phyloP scores from a whole-genome alignment of 2,113 vertebrate species.

The Oryzias celebensis region DNA sequence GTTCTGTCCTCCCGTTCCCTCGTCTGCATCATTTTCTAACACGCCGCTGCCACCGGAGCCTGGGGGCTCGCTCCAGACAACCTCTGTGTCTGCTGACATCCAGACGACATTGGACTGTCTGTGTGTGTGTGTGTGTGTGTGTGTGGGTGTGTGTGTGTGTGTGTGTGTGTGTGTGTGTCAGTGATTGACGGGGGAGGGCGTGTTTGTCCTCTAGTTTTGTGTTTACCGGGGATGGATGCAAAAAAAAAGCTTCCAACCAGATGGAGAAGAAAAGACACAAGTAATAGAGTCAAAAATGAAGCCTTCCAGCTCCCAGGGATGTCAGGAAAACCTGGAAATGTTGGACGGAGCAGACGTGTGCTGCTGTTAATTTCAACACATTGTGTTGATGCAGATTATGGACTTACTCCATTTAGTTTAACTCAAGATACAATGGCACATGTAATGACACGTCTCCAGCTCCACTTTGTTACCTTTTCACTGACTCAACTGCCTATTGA shows the following conservation, averaged over 20 bases:
- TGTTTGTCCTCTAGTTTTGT: neutral
- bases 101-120: constrained; percentile 54
- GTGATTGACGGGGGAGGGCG: neutral
- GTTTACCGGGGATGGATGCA: neutral
- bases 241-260: neutral
- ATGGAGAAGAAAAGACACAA: neutral
- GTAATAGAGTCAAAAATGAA: too few species aligned
- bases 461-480: too few species aligned
- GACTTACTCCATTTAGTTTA: too few species aligned
- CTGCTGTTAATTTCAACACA: too few species aligned
- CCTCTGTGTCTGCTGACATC: constrained; percentile 59
- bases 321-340: too few species aligned
- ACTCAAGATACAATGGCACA: too few species aligned
- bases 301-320: too few species aligned
- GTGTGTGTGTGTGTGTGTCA: neutral
- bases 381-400: too few species aligned
- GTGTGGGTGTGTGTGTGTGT: neutral
- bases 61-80: constrained; percentile 26
- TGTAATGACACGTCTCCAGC: too few species aligned
- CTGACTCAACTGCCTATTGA: too few species aligned
- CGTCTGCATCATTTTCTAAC: constrained; percentile 3
- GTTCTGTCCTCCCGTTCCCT: constrained; percentile 21
- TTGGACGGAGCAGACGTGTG: too few species aligned
- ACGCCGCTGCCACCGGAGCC: constrained; percentile 46
- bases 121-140: constrained; percentile 1